Base-by-base conservation (phyloP, 2,888 invertebrate species). In the Chymomyza procnemis region DNA sequence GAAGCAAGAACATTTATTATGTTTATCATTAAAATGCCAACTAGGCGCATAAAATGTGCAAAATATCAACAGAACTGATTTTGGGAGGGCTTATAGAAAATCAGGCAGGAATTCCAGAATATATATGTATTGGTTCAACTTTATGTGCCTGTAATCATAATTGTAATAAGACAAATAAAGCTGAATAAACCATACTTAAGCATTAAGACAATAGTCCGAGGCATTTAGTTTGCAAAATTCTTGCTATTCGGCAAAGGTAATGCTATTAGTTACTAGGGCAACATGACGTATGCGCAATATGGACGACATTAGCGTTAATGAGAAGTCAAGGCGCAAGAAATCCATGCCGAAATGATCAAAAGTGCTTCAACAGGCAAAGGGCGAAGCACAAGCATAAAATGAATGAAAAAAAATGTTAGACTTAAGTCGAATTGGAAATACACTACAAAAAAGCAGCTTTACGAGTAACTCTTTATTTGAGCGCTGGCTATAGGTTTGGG, bases 241-340 rank as follows among this genome's bases (percentile, higher is more conserved):
- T 41, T 41, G 34, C 34, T 12, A 41, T 9, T 3, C 34, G 12
- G 34, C 34, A 41, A 26, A 41, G 34, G 34, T 41, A 41, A 41
- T 41, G 34, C 34, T 41, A 41, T 41, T 41, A 41, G 12, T 41
- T 41, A 12, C 34, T 41, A 41, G 12, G 34, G 34, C 34, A 41
- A 41, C 59, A 47, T 52, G 58, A 63, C 64, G 68, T 61, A 70
- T 68, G 61, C 68, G 61, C 72, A 71, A 71, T 61, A 52, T 57
- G 41, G 21, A 57, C 56, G 50, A 41, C 61, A 71, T 64, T 59
- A 67, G 50, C 47, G 50, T 61, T 48, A 66, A 61, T 55, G 26
- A 21, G 58, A 34, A 41, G 58, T 41, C 57, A 41, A 41, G 34
- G 26, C 16, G n/a, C 30, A 22, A 30, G 30, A 58, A 58, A 58